Conservation (phyloP, 2,113 vertebrate species). For the Lophochroa leadbeateri region DNA sequence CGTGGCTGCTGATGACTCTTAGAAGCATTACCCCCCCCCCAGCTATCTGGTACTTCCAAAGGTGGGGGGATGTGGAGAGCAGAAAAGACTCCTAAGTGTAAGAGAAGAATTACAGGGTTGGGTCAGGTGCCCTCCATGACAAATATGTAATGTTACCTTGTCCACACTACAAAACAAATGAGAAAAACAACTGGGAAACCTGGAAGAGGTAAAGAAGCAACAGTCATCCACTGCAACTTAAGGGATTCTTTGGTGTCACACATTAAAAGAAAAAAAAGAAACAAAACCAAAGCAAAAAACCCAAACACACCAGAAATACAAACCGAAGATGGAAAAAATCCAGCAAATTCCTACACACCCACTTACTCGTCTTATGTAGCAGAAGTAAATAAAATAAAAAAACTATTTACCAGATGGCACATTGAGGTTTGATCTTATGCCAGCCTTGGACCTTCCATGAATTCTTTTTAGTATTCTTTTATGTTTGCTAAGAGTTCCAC, state of each 20-base stretch:
- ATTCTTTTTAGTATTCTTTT: not conserved
- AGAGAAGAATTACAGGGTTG: not conserved
- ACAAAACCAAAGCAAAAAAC: not conserved
- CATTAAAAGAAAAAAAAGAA: not conserved
- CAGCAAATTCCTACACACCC: not conserved
- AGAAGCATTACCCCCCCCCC: accelerated
- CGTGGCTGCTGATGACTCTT: not conserved
- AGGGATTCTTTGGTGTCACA: not conserved
- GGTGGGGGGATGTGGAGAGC: not conserved
- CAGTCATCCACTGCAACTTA: not conserved
- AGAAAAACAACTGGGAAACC: not conserved
- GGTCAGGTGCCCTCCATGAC: not conserved
- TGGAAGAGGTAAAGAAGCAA: not conserved
- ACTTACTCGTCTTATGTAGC: not conserved
- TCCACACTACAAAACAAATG: not conserved
- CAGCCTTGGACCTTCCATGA: not conserved
- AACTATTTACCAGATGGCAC: not conserved
- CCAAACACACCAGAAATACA: not conserved
- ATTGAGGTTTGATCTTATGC: not conserved
- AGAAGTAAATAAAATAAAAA: not conserved
- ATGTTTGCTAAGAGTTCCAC: not conserved
- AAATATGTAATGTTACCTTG: not conserved
- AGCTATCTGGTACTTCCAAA: not conserved
- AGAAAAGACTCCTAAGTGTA: not conserved
- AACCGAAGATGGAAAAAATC: not conserved